Evolutionary conservation across 2,797 vertebrate species (phyloP).

Genomic region (Myotis planiceps): DNA sequence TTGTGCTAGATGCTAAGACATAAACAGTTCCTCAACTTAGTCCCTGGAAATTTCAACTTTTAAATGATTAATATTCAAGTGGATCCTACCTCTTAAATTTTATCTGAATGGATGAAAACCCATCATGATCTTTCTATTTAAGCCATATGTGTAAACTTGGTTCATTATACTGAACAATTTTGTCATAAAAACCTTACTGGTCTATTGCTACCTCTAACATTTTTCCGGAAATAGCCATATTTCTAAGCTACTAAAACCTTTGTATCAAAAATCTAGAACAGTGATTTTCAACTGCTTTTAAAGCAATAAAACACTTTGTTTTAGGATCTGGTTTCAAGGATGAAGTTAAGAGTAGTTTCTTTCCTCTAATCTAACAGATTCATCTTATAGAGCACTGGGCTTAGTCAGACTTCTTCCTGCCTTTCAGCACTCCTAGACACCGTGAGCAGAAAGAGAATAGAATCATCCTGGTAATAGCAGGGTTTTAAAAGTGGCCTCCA

Average conservation of each 20-base stretch:
- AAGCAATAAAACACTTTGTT: not conserved
- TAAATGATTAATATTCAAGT: not conserved
- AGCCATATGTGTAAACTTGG: not conserved
- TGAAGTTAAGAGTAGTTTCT: not conserved
- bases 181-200: not conserved
- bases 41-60: not conserved
- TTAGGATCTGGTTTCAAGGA: not conserved
- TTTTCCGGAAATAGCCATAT: not conserved
- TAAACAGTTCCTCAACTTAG: not conserved
- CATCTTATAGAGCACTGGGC: not conserved
- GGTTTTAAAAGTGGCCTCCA: not conserved
- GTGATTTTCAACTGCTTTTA: not conserved
- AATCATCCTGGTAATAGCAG: fast-evolving
- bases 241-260: not conserved
- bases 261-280: not conserved
- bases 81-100: not conserved
- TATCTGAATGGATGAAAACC: not conserved
- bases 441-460: not conserved
- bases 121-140: not conserved
- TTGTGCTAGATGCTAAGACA: not conserved
- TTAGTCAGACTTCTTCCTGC: not conserved
- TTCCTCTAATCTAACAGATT: not conserved
- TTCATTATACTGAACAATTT: not conserved
- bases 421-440: not conserved
- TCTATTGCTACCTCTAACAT: not conserved